These are phyloP conservation scores for Athetis lepigone DNA, from an alignment of 2,888 invertebrate species.

Conservation along the genomic window DNA sequence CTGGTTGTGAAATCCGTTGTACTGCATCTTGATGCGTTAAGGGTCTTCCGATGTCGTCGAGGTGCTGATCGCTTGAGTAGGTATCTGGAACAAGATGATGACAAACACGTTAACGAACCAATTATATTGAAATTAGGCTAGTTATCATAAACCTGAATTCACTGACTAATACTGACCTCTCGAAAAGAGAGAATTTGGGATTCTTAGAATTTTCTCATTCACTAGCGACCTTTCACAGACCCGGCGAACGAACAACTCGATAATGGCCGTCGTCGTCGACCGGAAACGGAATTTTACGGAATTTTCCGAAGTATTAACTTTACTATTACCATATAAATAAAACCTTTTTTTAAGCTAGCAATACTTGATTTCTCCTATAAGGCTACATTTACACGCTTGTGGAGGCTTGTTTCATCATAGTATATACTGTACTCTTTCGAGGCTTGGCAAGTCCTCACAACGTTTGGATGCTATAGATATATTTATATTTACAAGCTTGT, in stretches of 20 bases:
- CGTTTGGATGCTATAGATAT: no score
- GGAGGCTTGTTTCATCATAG: no score
- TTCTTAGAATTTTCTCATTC: constrained; percentile 80
- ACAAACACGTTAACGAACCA: constrained; percentile 31
- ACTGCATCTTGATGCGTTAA: constrained; percentile 84
- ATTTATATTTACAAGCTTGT: no score
- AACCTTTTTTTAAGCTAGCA: constrained; percentile 7
- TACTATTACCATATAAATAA: constrained; percentile 18
- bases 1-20: constrained; percentile 89
- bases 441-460: no score
- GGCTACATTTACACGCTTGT: no score
- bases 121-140: constrained; percentile 6
- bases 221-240: constrained; percentile 83
- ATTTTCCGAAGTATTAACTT: constrained; percentile 23
- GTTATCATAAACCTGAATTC: constrained; percentile 33
- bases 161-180: constrained; percentile 80
- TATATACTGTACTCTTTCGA: no score
- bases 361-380: background rate
- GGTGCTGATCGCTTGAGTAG: constrained; percentile 81
- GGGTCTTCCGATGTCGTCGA: constrained; percentile 72
- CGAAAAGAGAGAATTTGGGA: constrained; percentile 87
- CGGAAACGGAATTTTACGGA: constrained; percentile 77
- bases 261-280: constrained; percentile 84
- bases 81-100: constrained; percentile 81
- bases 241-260: constrained; percentile 92